Base-by-base conservation (phyloP, 2,113 vertebrate species). In the Saccopteryx bilineata region DNA sequence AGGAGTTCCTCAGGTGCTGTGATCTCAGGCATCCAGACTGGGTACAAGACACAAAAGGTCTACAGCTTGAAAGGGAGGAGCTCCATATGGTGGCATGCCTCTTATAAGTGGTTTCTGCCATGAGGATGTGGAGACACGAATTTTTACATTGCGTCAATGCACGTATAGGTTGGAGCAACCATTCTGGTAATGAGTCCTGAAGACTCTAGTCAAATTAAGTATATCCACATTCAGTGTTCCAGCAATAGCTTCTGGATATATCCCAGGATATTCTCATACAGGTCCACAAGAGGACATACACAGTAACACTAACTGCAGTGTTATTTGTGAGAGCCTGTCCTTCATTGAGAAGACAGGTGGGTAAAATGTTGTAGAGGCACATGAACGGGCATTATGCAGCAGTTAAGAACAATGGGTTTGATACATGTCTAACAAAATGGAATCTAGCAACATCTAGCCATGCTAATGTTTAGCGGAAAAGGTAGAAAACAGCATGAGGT, bases 131-230 rank as follows among this genome's bases (percentile, higher is more conserved):
- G 31, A 90, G 39, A 87, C 7, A 0, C 48, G n/a, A 10, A 48
- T 82, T n/a, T 24, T 63, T n/a, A 28, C 52, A 60, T 5, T 26
- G 4, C 58, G 28, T 10, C 81, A 6, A 52, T 31, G 7, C n/a
- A 75, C 56, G 7, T 19, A 46, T 4, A 93, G 93, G 56, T 1
- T 79, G 26, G 65, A 39, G 33, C 24, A 58, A 10, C 9, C 56
- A 19, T 71, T 78, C 46, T 71, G 48, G n/a, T 5, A 71, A 74
- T 26, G 12, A 33, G 26, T 78, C 82, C 54, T 93, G 9, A 1
- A 94, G 69, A 94, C 60, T 87, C 88, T 63, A 79, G 56, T 84
- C 76, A 88, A 33, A 93, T 48, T 28, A 28, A 79, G 63, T 18
- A 46, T 33, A 46, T 11, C 46, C 10, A 28, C 14, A 79, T 15